Conservation (phyloP, 1,140 invertebrate species). For the Cotesia glomerata region DNA sequence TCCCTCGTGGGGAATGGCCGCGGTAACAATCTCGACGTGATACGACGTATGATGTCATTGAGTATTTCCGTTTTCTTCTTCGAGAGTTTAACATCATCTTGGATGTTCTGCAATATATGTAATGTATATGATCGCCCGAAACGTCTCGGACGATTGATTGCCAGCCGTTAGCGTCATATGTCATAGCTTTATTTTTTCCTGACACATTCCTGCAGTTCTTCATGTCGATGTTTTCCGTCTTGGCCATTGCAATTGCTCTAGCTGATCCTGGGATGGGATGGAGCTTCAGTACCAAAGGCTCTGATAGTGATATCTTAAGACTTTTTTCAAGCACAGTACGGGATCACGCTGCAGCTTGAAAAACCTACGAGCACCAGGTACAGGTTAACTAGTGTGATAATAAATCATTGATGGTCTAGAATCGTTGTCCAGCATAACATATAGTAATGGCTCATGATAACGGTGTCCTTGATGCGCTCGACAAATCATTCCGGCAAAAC, state of each 20-base stretch:
- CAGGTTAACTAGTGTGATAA: neutral
- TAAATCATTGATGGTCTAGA: neutral
- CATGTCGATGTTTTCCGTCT: neutral
- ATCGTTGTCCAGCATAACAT: neutral
- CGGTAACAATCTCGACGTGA: neutral
- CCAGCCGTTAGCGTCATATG: slow-evolving; percentile 10
- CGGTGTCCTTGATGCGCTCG: slow-evolving; percentile 46
- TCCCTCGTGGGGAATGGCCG: slow-evolving; percentile 6
- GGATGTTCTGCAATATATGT: too few species aligned
- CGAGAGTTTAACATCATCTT: too few species aligned
- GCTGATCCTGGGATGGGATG: too few species aligned
- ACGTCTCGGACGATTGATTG: slow-evolving; percentile 1
- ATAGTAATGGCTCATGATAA: slow-evolving; percentile 38
- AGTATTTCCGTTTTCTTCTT: slow-evolving; percentile 43
- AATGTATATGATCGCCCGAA: too few species aligned
- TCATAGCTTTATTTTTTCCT: neutral
- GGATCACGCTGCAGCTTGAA: too few species aligned
- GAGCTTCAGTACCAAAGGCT: too few species aligned
- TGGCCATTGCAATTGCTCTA: neutral
- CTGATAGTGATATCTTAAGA: too few species aligned
- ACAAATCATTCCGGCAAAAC: slow-evolving; percentile 44
- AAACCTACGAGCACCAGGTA: too few species aligned
- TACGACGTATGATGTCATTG: slow-evolving; percentile 11
- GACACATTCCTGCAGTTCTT: too few species aligned
- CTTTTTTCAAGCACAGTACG: too few species aligned